phyloP scores from a whole-genome alignment of 2,113 vertebrate species.

The Melospiza melodia region DNA sequence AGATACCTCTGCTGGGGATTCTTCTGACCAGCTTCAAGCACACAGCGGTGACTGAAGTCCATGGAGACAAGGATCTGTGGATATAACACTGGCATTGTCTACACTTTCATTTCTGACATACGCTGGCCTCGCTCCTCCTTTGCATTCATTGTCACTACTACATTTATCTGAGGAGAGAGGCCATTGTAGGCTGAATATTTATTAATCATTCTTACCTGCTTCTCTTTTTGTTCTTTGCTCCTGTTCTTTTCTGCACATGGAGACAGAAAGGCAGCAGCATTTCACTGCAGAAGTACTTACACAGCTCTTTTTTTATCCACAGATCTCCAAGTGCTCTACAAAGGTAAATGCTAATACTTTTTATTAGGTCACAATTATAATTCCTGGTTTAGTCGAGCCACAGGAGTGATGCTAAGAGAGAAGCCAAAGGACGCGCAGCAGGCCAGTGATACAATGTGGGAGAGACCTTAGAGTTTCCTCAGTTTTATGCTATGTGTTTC shows the following conservation, averaged over 20 bases:
- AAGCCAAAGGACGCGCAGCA: not conserved
- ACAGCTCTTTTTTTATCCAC: not conserved
- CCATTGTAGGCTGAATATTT: not conserved
- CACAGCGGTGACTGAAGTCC: not conserved
- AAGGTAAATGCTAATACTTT: not conserved
- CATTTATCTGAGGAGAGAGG: constrained; percentile 2
- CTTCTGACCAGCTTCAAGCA: not conserved
- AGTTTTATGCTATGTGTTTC: not conserved
- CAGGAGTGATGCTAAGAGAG: not conserved
- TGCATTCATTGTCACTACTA: not conserved
- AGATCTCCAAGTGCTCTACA: not conserved
- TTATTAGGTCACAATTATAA: not conserved
- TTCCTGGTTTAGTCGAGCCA: not conserved
- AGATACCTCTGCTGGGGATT: constrained; percentile 27
- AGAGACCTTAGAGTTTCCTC: not conserved
- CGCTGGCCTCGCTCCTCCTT: not conserved
- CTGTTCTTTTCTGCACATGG: not conserved
- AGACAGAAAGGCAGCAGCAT: not conserved
- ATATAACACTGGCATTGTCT: not conserved
- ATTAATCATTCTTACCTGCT: constrained; percentile 32
- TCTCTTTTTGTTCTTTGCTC: constrained; percentile 6
- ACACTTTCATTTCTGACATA: not conserved
- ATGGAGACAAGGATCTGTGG: not conserved
- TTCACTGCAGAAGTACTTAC: not conserved
- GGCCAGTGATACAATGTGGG: not conserved